Evolutionary conservation across 2,113 vertebrate species (phyloP), one percentile per base, ranked within the genome.

Genomic region (Dasyurus viverrinus): DNA sequence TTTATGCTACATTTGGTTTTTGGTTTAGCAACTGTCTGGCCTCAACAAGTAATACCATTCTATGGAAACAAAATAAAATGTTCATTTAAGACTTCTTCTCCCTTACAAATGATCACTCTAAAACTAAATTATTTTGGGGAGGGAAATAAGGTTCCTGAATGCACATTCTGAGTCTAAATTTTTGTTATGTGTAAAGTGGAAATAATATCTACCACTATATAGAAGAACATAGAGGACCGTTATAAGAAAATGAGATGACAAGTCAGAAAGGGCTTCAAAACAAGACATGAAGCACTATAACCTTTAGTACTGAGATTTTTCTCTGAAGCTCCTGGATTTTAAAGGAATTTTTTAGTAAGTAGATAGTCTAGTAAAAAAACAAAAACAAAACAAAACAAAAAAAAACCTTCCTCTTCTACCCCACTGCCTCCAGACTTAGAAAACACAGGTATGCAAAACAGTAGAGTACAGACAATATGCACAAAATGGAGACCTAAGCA

Each of bases 31-130:
- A 84, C 6, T 84, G 16, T 84, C 36, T 84, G 68, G 36, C 14
- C 36, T 84, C 36, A 76, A 36, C 36, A n/a, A 57, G 23, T 19
- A 68, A 14, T 23, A 25, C 50, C 50, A 19, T 54, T 19, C 46
- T 26, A 1, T 46, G 14, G 54, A 8, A 9, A 24, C 2, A 19
- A 0, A 16, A 23, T 3, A 19, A 0, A 16, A 26, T 6, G 52
- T 0, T 54, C 23, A 24, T 2, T 52, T 27, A 84, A 14, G 54
- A 53, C 46, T 10, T 7, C 0, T 89, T 27, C 36, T 30, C 48
- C 53, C 54, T 12, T 26, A 91, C 11, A 53, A 23, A 30, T 46
- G 5, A 93, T 10, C 10, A 60, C 7, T 52, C 27, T 76, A 53
- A 68, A 47, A 52, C 53, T 30, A 53, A 36, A 53, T 42, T 91